Percentiles rank a stretch among this genome's conserved stretches.
phyloP scores from a whole-genome alignment of 2,113 vertebrate species.

The Oncorhynchus tshawytscha region DNA sequence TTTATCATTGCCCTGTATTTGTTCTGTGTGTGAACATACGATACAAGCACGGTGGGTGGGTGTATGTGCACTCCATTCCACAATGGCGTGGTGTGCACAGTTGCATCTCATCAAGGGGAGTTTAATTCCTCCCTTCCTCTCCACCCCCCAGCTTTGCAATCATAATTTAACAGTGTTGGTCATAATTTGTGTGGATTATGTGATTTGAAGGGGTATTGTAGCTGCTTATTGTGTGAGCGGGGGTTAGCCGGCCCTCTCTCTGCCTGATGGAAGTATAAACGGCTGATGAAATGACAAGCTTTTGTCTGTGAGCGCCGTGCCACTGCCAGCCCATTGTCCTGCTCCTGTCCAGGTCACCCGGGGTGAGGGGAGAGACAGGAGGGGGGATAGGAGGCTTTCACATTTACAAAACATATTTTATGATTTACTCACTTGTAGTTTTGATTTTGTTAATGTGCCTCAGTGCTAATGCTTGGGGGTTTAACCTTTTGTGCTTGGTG shows the following conservation, averaged over 20 bases:
- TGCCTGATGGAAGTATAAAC: neutral
- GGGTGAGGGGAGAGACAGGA: neutral
- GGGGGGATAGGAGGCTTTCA: conserved; percentile 15
- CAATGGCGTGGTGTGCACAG: neutral
- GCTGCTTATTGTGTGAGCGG: conserved; percentile 69
- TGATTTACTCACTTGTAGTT: conserved; percentile 26
- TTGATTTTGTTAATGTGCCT: conserved; percentile 25
- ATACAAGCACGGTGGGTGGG: too few species aligned
- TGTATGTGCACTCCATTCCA: neutral
- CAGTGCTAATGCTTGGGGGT: conserved; percentile 18
- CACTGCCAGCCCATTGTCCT: conserved; percentile 34
- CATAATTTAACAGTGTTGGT: conserved; percentile 73
- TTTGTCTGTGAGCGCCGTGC: conserved; percentile 59
- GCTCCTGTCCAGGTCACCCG: neutral
- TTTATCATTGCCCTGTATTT: too few species aligned
- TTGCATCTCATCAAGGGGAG: conserved; percentile 34
- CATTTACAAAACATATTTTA: conserved; percentile 38
- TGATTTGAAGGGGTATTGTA: conserved; percentile 71
- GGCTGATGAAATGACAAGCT: conserved; percentile 67
- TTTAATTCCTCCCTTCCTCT: conserved; percentile 42
- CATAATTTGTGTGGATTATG: conserved; percentile 71
- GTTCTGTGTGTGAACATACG: too few species aligned
- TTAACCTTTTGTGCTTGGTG: too few species aligned
- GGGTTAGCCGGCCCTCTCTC: conserved; percentile 47
- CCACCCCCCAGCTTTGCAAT: conserved; percentile 68